These are phyloP conservation scores for Drosophila leontia DNA, from an alignment of 1,140 invertebrate species.

Conservation along the genomic window DNA sequence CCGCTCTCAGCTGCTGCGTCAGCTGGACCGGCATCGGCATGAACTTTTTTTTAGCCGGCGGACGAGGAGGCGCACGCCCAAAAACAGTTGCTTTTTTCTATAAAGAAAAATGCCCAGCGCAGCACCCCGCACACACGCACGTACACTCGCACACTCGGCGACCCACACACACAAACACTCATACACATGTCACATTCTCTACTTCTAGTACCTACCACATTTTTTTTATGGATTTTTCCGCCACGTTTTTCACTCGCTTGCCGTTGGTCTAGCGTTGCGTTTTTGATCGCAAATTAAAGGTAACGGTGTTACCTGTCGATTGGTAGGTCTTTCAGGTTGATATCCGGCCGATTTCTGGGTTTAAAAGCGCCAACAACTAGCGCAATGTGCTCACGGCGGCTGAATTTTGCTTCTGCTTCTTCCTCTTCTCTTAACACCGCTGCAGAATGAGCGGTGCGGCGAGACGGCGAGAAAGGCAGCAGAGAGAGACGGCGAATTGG, in stretches of 20 bases:
- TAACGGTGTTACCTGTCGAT: constrained; percentile 54
- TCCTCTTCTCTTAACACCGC: constrained; percentile 67
- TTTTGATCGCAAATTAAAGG: constrained; percentile 59
- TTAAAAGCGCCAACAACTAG: constrained; percentile 48
- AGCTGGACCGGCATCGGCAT: constrained; percentile 43
- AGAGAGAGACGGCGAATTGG: constrained; percentile 38
- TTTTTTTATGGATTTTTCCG: constrained; percentile 80
- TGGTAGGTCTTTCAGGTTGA: constrained; percentile 38
- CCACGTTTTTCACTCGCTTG: constrained; percentile 75
- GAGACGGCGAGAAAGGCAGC: constrained; percentile 40
- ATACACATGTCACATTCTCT: constrained; percentile 55
- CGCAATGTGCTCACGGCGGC: constrained; percentile 66
- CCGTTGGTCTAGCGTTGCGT: constrained; percentile 36
- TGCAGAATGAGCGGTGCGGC: constrained; percentile 62
- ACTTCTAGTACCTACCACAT: constrained; percentile 67
- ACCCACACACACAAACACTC: constrained; percentile 31
- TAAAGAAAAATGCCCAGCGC: constrained; percentile 68
- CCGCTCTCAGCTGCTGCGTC: constrained; percentile 32
- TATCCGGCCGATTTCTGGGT: constrained; percentile 28
- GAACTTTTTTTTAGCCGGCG: constrained; percentile 29
- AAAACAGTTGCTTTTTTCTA: constrained; percentile 38
- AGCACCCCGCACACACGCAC: constrained; percentile 65
- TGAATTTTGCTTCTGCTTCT: constrained; percentile 39
- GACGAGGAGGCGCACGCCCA: constrained; percentile 29
- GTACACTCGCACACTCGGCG: constrained; percentile 15